Conservation (phyloP, 2,113 vertebrate genomes). For the Xenopus borealis region DNA sequence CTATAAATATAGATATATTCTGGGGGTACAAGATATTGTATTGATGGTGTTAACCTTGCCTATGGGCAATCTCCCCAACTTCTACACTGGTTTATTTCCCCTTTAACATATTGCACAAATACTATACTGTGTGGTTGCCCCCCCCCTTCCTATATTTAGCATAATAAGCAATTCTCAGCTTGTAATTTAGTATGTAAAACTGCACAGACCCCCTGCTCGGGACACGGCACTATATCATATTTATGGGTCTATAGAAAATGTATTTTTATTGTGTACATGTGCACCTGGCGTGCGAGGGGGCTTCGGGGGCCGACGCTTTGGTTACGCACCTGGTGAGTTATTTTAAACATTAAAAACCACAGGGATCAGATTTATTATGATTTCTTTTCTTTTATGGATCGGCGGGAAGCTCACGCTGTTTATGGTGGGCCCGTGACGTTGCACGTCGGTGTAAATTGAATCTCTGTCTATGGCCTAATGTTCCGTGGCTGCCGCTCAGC, state of each 20-base stretch:
- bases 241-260: slow-evolving; percentile 1
- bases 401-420: slow-evolving; percentile 4
- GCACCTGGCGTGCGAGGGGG: slow-evolving; percentile 22
- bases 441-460: slow-evolving; percentile 10
- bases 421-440: neutral
- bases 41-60: too few relatives aligned
- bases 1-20: too few relatives aligned
- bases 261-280: slow-evolving; percentile 23
- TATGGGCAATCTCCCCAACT: too few relatives aligned
- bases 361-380: slow-evolving; percentile 22
- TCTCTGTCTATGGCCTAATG: neutral
- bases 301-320: neutral
- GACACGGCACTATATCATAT: neutral
- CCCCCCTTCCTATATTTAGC: too few relatives aligned
- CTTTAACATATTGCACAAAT: too few relatives aligned
- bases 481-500: neutral
- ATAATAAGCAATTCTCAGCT: too few relatives aligned
- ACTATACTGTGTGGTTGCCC: too few relatives aligned
- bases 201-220: neutral
- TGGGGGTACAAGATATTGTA: too few relatives aligned
- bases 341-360: too few relatives aligned
- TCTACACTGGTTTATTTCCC: too few relatives aligned
- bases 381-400: neutral
- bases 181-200: neutral
- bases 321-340: neutral